Evolutionary conservation across 2,113 vertebrate species (phyloP).

Genomic region (Anolis carolinensis): DNA sequence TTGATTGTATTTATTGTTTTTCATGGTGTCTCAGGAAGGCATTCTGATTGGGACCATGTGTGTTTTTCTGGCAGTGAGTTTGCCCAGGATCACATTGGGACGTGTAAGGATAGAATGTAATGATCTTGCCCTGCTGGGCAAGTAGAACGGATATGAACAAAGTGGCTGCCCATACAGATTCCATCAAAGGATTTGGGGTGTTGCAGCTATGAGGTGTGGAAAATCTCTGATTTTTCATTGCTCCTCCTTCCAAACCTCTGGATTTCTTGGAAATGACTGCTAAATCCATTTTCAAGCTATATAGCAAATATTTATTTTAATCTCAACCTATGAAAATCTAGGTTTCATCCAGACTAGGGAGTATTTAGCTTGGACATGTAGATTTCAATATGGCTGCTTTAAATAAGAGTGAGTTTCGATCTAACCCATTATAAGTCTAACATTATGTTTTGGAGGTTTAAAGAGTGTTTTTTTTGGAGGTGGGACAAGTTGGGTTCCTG

Average conservation of each 20-base stretch:
- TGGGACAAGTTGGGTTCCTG: not conserved
- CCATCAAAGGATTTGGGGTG: not conserved
- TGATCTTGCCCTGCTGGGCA: not conserved
- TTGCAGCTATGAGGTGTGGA: not conserved
- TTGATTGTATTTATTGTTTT: conserved; percentile 54
- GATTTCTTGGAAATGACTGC: not conserved
- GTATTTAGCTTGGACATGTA: no score
- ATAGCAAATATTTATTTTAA: not conserved
- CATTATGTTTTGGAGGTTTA: not conserved
- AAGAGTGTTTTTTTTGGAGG: not conserved
- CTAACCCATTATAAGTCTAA: not conserved
- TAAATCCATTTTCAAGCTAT: not conserved
- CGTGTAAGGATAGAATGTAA: not conserved
- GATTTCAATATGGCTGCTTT: not conserved
- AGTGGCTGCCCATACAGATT: not conserved
- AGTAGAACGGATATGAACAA: not conserved
- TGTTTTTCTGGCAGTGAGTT: not conserved
- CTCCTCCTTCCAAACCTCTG: no score
- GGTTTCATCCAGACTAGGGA: not conserved
- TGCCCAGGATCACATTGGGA: not conserved
- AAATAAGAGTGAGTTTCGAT: not conserved
- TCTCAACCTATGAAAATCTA: not conserved
- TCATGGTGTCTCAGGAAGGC: conserved; percentile 34
- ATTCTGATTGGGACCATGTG: conserved; percentile 25
- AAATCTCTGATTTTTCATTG: not conserved